phyloP scores from a whole-genome alignment of 2,113 vertebrate genomes.

The Lethenteron reissneri region DNA sequence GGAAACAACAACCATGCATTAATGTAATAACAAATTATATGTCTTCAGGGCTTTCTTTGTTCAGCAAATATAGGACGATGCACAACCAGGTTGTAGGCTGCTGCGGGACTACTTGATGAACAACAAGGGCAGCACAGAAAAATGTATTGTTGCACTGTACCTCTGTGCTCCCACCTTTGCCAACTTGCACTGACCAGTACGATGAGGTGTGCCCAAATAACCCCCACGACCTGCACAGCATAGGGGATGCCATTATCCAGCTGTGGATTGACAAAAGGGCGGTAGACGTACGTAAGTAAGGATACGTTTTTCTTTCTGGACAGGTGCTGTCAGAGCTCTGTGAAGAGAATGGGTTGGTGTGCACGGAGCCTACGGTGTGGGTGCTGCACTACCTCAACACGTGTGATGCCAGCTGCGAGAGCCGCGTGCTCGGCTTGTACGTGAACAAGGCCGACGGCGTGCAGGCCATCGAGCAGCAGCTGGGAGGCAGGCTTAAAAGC shows the following conservation, averaged over 20 bases:
- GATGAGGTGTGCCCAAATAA: background rate
- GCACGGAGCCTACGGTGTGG: slow-evolving; percentile 31
- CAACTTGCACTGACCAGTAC: no score
- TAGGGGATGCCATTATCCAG: background rate
- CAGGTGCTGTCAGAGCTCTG: slow-evolving; percentile 32
- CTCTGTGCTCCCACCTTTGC: no score
- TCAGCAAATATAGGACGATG: no score
- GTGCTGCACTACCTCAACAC: slow-evolving; percentile 32
- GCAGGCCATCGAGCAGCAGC: slow-evolving; percentile 22
- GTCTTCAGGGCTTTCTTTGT: no score
- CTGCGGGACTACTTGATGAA: no score
- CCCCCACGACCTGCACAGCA: background rate
- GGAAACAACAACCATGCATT: no score
- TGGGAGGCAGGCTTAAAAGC: slow-evolving; percentile 25
- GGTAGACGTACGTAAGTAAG: background rate
- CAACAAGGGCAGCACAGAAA: no score
- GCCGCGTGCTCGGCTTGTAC: slow-evolving; percentile 28
- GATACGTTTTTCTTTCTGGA: background rate
- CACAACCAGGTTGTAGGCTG: no score
- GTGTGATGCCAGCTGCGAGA: slow-evolving; percentile 30
- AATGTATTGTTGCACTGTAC: no score
- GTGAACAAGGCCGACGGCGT: slow-evolving; percentile 26
- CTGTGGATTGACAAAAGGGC: no score
- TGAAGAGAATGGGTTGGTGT: slow-evolving; percentile 26
- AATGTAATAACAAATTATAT: no score